These are phyloP conservation scores for Gymnoscopelus braueri DNA, from an alignment of 2,797 vertebrate species.

Conservation along the genomic window DNA sequence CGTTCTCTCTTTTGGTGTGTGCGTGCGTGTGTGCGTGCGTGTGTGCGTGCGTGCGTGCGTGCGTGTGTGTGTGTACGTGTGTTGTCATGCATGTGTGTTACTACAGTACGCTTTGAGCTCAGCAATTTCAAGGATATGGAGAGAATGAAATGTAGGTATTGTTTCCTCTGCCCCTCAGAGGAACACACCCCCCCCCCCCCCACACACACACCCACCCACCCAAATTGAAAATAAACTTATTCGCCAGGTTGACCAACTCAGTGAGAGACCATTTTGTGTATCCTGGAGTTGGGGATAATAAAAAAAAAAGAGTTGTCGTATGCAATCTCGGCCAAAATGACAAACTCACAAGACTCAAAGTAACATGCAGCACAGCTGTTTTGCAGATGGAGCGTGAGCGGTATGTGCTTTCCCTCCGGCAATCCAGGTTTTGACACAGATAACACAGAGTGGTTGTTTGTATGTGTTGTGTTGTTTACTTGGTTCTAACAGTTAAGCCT, in stretches of 20 bases:
- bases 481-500: not conserved
- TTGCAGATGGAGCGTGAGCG: conserved; percentile 31
- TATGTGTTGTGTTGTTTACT: not conserved
- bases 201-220: not conserved
- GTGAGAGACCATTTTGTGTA: conserved; percentile 20
- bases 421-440: conserved; percentile 7
- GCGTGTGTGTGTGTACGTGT: too few species aligned
- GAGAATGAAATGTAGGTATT: conserved; percentile 47
- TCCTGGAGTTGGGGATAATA: conserved; percentile 1
- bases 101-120: conserved; percentile 24
- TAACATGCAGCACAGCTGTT: conserved; percentile 54
- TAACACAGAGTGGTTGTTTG: conserved; percentile 7
- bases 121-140: conserved; percentile 40
- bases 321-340: conserved; percentile 40
- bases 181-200: conserved; percentile 2
- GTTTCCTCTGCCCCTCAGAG: conserved; percentile 23
- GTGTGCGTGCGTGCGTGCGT: too few species aligned
- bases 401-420: conserved; percentile 34
- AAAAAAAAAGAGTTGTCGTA: not conserved
- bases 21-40: too few species aligned
- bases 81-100: too few species aligned
- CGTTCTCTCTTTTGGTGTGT: not conserved
- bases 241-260: conserved; percentile 14
- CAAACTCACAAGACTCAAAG: conserved; percentile 39
- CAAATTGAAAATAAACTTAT: conserved; percentile 19